Percentiles rank a stretch among this genome's conserved stretches.
phyloP scores from a whole-genome alignment of 1,140 invertebrate species.

The Nymphalis io region DNA sequence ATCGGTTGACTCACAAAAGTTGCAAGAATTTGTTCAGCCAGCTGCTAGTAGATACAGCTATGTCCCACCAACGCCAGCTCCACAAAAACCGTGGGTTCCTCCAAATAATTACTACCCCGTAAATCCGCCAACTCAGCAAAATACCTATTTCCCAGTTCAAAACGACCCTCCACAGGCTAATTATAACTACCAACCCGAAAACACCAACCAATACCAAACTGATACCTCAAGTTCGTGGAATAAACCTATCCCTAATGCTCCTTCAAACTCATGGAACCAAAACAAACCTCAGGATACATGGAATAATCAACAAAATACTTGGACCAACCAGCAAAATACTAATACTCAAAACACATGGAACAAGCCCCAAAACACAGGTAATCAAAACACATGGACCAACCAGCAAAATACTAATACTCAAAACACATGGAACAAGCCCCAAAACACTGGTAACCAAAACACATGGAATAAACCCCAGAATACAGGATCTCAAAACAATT shows the following conservation, averaged over 20 bases:
- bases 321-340: constrained; percentile 31
- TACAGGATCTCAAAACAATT: constrained; percentile 33
- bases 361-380: constrained; percentile 38
- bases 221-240: constrained; percentile 29
- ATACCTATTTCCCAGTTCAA: constrained; percentile 42
- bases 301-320: constrained; percentile 36
- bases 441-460: constrained; percentile 23
- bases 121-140: constrained; percentile 35
- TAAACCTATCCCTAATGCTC: constrained; percentile 24
- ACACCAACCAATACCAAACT: constrained; percentile 26
- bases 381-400: constrained; percentile 21
- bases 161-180: constrained; percentile 45
- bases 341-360: constrained; percentile 8
- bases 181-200: constrained; percentile 44
- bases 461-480: constrained; percentile 37
- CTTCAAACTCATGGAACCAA: constrained; percentile 20
- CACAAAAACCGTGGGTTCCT: constrained; percentile 38
- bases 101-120: constrained; percentile 36
- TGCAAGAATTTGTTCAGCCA: constrained; percentile 7
- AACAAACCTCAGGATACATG: constrained; percentile 31
- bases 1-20: constrained; percentile 25
- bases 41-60: constrained; percentile 28
- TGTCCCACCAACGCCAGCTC: constrained; percentile 2
- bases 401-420: constrained; percentile 10
- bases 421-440: constrained; percentile 26